Evolutionary conservation across 2,888 invertebrate genomes (phyloP), one percentile per base, ranked within the genome.

Genomic region (Augochlorella aurata): DNA sequence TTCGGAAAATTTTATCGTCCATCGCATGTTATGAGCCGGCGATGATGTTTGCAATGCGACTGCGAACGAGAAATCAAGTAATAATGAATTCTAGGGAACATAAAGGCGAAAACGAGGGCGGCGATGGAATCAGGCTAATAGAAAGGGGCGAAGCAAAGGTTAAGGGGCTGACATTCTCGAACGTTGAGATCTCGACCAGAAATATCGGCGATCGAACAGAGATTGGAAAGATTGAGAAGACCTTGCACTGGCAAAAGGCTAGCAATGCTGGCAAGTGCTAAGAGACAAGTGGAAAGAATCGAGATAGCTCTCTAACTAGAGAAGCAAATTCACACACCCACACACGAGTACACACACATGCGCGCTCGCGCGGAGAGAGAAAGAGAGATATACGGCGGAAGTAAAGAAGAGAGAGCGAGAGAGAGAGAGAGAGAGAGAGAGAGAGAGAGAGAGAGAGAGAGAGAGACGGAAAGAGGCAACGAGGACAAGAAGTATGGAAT

Each of bases 1-100:
- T 54, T 77, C 77, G 82, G 77, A 74, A 82, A 74, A 82, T 49
- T 52, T 45, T 10, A 54, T 24, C n/a, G 79, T 7, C 52, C n/a
- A 16, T 58, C 21, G 79, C 45, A 47, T 54, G 68, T 73, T 68
- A 45, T 18, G 29, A 8, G 29, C 18, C 52, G 21, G 45, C 49
- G 21, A 18, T 44, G 44, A 38, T 38, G 44, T 44, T 67, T 67
- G 29, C 21, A 9, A 12, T 2, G 10, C 12, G 29, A 24, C 8
- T 9, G 29, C 49, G 49, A 4, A 2, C 10, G 49, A 44, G 18
- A 10, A 50, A 9, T 14, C 29, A 38, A 16, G 18, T 18, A 9
- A 29, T 9, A 10, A 63, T 29, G 18, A 1, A 4, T 63, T 38
- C 38, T 58, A 24, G 24, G 58, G 7, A 5, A 58, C 14, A 58